A percentile compares a stretch with the other conserved stretches of the same genome.
Evolutionary conservation across 2,797 vertebrate genomes (phyloP).

Genomic region (Manis crassicaudata): DNA sequence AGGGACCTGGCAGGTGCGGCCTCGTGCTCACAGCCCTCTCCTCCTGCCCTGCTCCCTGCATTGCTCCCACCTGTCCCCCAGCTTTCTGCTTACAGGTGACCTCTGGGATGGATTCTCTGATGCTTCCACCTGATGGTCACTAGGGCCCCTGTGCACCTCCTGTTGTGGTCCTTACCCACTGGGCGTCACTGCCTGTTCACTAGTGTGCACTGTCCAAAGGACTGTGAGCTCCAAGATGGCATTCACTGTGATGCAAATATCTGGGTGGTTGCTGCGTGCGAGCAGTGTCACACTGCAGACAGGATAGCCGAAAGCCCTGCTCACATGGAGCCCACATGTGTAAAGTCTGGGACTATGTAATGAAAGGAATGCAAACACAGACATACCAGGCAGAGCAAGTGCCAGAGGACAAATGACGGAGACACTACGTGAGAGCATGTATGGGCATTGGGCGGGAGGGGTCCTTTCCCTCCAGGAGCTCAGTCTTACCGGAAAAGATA

Average conservation of each 20-base stretch:
- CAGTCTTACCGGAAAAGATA: not conserved
- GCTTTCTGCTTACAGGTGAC: not conserved
- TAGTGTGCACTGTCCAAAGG: not conserved
- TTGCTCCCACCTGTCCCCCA: not conserved
- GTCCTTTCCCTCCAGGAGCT: not conserved
- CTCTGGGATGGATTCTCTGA: not conserved
- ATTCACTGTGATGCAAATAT: too few species aligned
- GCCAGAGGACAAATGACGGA: not conserved
- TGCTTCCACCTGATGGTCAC: not conserved
- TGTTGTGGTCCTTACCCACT: not conserved
- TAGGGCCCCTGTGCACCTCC: not conserved
- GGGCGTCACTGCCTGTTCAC: not conserved
- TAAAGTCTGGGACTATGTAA: not conserved
- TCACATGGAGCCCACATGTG: not conserved
- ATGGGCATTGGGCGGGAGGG: not conserved
- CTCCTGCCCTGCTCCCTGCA: too few species aligned
- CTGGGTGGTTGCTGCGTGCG: fast-evolving
- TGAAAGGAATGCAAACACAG: not conserved
- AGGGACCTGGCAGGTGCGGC: not conserved
- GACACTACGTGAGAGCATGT: not conserved
- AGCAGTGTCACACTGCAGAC: fast-evolving
- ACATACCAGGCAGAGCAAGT: not conserved
- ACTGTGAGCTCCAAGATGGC: not conserved
- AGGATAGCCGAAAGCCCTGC: not conserved
- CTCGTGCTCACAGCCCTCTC: not conserved